Percentiles rank a stretch among this genome's conserved stretches.
These are phyloP conservation scores for Agrochola litura DNA, from an alignment of 2,888 invertebrate genomes.

Conservation along the genomic window DNA sequence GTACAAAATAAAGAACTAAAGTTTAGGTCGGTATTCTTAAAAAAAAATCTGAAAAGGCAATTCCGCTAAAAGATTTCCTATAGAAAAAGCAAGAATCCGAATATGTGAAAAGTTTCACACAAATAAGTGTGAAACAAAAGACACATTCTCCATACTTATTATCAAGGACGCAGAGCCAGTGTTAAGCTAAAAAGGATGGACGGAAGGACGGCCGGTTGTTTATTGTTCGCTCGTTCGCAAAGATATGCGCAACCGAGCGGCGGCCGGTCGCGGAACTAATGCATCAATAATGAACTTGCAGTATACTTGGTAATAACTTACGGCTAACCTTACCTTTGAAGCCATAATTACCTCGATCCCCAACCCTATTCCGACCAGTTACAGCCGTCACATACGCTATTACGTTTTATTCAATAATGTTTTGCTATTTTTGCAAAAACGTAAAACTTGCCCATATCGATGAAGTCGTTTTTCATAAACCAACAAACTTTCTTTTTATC, in stretches of 20 bases:
- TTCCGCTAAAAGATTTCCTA: not conserved
- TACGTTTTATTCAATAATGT: not conserved
- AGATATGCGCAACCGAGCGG: constrained; percentile 69
- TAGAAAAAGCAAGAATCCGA: not conserved
- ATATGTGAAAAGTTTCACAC: constrained; percentile 19
- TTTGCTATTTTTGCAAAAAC: constrained; percentile 3
- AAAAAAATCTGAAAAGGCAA: not conserved
- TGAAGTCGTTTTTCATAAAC: constrained; percentile 19
- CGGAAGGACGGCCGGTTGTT: constrained; percentile 53
- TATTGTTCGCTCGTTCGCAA: constrained; percentile 67
- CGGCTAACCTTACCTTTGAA: constrained; percentile 47
- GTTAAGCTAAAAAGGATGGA: constrained; percentile 55
- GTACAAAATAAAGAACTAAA: not conserved
- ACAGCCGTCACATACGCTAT: constrained; percentile 4
- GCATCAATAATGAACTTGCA: constrained; percentile 76
- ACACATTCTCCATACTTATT: constrained; percentile 14
- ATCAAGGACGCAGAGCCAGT: constrained; percentile 16
- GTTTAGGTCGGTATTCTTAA: not conserved
- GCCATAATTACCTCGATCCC: constrained; percentile 36
- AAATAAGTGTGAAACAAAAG: constrained; percentile 5
- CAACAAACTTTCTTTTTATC: constrained; percentile 23
- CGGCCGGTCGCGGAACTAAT: constrained; percentile 73
- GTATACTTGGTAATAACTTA: constrained; percentile 50
- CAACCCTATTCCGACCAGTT: constrained; percentile 19
- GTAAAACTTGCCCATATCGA: not conserved